phyloP scores from a whole-genome alignment of 2,797 vertebrate genomes.

The Etheostoma nigrum region DNA sequence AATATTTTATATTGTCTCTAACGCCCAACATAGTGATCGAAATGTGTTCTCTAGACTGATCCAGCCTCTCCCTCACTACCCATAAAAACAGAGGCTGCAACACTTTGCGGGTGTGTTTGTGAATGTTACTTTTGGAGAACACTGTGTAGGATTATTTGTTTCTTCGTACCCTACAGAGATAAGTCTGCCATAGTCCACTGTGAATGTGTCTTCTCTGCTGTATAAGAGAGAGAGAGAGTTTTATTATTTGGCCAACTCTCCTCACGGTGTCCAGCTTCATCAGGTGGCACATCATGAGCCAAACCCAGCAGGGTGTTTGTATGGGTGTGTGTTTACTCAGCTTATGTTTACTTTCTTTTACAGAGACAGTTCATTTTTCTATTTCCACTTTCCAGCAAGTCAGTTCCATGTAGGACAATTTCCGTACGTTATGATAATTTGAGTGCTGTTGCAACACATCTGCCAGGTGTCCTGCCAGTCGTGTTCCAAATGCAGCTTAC shows the following conservation, averaged over 20 bases:
- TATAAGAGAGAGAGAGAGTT: slow-evolving; percentile 11
- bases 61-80: background rate
- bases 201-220: background rate
- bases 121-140: slow-evolving; percentile 22
- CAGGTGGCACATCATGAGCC: slow-evolving; percentile 24
- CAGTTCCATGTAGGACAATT: slow-evolving; percentile 11
- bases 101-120: background rate
- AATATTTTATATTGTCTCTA: too few relatives aligned
- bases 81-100: background rate
- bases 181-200: slow-evolving; percentile 17
- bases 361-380: slow-evolving; percentile 27
- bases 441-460: slow-evolving; percentile 32
- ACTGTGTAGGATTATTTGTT: slow-evolving; percentile 10
- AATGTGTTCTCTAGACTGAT: too few relatives aligned
- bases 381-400: slow-evolving; percentile 9
- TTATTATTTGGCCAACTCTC: slow-evolving; percentile 25
- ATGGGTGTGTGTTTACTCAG: background rate
- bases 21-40: too few relatives aligned
- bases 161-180: slow-evolving; percentile 38
- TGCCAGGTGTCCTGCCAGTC: slow-evolving; percentile 38
- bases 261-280: slow-evolving; percentile 41
- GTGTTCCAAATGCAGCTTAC: slow-evolving; percentile 37
- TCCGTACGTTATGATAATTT: slow-evolving; percentile 38
- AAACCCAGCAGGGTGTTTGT: slow-evolving; percentile 11
- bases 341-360: slow-evolving; percentile 33